A percentile compares a stretch with the other conserved stretches of the same genome.
phyloP scores from a whole-genome alignment of 2,113 vertebrate species.

The Oreocharis arfaki region DNA sequence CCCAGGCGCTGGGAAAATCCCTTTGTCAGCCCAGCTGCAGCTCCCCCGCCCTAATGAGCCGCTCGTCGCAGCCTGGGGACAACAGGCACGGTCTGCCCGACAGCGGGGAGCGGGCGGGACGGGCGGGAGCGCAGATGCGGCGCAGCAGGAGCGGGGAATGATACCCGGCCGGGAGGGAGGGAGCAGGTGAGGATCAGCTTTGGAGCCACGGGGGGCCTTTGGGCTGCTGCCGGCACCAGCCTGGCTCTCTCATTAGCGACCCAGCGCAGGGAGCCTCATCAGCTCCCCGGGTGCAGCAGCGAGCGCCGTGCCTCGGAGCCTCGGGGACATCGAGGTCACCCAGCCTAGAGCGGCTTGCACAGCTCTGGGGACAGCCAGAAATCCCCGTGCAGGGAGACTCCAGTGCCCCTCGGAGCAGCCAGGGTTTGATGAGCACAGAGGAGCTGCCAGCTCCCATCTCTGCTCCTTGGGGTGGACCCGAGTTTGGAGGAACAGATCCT shows the following conservation, averaged over 20 bases:
- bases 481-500: background rate
- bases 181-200: constrained; percentile 5
- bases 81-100: background rate
- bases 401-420: background rate
- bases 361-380: background rate
- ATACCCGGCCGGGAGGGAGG: background rate
- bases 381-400: rapidly evolving
- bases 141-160: background rate
- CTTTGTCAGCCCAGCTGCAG: constrained; percentile 10
- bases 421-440: background rate
- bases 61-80: background rate
- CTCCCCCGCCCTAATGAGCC: background rate
- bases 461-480: rapidly evolving
- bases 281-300: rapidly evolving
- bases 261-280: rapidly evolving
- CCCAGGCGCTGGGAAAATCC: background rate
- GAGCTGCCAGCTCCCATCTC: background rate
- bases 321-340: background rate
- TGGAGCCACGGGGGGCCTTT: background rate
- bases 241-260: background rate
- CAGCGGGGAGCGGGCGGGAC: background rate
- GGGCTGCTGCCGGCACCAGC: background rate
- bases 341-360: background rate
- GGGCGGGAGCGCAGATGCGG: background rate
- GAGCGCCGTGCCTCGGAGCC: rapidly evolving